These are phyloP conservation scores for Clepsis dumicolana DNA, from an alignment of 2,888 invertebrate genomes.

Conservation along the genomic window DNA sequence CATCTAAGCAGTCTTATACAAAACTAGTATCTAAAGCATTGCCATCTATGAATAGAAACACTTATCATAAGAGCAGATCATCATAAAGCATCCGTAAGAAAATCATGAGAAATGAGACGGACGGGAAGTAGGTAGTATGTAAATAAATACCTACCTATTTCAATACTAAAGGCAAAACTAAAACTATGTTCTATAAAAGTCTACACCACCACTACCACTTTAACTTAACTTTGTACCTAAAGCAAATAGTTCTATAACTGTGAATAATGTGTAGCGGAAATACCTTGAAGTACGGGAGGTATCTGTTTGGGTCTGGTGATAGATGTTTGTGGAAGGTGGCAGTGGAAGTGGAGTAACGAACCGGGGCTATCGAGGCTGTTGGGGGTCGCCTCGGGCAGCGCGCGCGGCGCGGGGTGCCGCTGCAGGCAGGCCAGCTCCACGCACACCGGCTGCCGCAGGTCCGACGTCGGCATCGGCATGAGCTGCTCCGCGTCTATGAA, in stretches of 20 bases:
- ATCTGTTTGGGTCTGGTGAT: constrained; percentile 3
- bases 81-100: not conserved
- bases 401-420: constrained; percentile 84
- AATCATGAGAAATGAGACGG: not conserved
- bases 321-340: not conserved
- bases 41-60: not conserved
- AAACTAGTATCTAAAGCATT: not conserved
- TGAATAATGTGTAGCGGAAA: not conserved
- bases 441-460: constrained; percentile 93
- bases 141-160: not conserved
- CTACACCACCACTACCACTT: constrained; percentile 4
- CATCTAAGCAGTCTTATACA: not conserved
- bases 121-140: not conserved
- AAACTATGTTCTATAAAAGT: constrained; percentile 5
- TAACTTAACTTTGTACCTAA: constrained; percentile 6
- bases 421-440: constrained; percentile 91
- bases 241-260: constrained; percentile 8
- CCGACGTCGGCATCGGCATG: constrained; percentile 94
- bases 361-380: constrained; percentile 84
- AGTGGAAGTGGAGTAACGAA: constrained; percentile 49
- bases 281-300: constrained; percentile 22
- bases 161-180: not conserved
- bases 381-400: constrained; percentile 81
- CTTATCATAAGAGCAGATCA: not conserved
- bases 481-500: constrained; percentile 96